phyloP scores from a whole-genome alignment of 2,797 vertebrate genomes.

The Neopelma chrysocephalum region DNA sequence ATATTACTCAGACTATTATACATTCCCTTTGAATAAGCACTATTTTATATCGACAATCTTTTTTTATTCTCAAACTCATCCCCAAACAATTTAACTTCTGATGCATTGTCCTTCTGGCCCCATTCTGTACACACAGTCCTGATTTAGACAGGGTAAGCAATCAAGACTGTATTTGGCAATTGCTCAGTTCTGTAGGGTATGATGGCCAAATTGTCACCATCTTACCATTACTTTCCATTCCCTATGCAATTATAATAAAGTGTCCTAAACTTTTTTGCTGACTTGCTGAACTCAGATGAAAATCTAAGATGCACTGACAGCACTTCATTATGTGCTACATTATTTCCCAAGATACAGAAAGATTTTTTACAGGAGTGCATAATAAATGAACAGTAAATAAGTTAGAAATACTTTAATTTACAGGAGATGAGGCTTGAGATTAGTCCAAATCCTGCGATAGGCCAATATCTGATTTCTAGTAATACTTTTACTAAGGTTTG shows the following conservation, averaged over 20 bases:
- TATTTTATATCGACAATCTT: background rate
- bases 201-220: constrained; percentile 39
- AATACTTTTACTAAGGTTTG: constrained; percentile 38
- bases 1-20: background rate
- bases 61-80: background rate
- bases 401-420: constrained; percentile 19
- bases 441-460: background rate
- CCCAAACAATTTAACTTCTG: background rate
- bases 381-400: constrained; percentile 34
- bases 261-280: constrained; percentile 56
- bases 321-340: background rate
- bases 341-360: constrained; percentile 20
- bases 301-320: constrained; percentile 21
- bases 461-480: constrained; percentile 47
- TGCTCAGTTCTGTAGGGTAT: background rate
- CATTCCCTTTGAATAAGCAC: background rate
- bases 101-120: background rate
- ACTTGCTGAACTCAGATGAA: constrained; percentile 25
- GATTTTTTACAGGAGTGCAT: background rate
- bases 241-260: constrained; percentile 36
- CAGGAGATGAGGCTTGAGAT: constrained; percentile 38
- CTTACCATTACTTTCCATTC: constrained; percentile 53
- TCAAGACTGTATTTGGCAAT: constrained; percentile 54
- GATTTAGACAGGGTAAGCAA: constrained; percentile 39
- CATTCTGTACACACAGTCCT: constrained; percentile 15